Evolutionary conservation across 1,140 invertebrate species (phyloP), one percentile per base, ranked within the genome.

Genomic region (Neotoxoptera formosana): DNA sequence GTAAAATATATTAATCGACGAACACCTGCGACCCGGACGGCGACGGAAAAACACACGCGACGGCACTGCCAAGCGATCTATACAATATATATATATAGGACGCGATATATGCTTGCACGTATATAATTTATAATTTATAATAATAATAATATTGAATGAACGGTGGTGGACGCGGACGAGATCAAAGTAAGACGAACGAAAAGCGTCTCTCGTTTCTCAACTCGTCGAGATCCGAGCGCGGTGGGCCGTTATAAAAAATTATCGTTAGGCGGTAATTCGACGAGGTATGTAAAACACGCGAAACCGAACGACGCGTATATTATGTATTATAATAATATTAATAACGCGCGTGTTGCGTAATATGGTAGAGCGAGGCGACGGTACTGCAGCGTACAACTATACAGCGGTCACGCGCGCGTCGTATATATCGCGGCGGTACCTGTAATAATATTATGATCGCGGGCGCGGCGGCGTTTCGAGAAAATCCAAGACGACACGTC

Each of bases 401-500:
- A 67, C 30, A n/a, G 60, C 30, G 17, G 14, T 76, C 60, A 2
- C 60, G 17, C 60, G 6, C 60, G 17, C 60, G 60, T n/a, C 60
- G 30, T 67, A 76, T 67, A 76, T 76, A n/a, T n/a, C n/a, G n/a
- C 60, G 60, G 60, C 60, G 60, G 60, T 76, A 20, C 60, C 30
- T 17, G 11, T 60, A 41, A 4, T 41, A n/a, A 30, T 60, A n/a
- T n/a, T 60, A n/a, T n/a, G 17, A n/a, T 30, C 60, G 60, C 30
- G 60, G 11, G 60, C n/a, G 60, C 60, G 60, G 60, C 60, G 60
- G 14, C 60, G 60, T 41, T 8, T 17, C 84, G 45, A 36, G 30
- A 48, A 87, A 48, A 87, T 87, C 30, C 41, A 41, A 30, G 45
- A 87, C 60, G 36, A 91, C 34, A 91, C 90, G 90, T 45, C 60